These are phyloP conservation scores for Netelia melanura DNA, from an alignment of 2,888 invertebrate genomes.

Conservation along the genomic window DNA sequence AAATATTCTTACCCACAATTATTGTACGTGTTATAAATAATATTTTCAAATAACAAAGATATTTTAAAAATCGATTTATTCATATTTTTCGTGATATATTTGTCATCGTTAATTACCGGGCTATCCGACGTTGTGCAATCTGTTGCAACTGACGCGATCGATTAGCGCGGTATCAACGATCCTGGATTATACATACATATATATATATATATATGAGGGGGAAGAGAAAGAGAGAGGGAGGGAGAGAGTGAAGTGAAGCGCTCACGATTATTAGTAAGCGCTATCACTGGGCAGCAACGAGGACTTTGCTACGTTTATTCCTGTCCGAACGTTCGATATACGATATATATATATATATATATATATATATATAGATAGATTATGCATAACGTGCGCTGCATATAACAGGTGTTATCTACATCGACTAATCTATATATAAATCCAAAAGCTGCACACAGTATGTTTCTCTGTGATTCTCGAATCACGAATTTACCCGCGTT, in stretches of 20 bases:
- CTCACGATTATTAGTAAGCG: background rate
- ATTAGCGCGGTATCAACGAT: background rate
- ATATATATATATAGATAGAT: background rate
- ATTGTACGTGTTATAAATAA: no score
- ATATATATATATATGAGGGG: background rate
- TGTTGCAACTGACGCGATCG: background rate
- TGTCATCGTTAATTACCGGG: no score
- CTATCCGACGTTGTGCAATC: no score
- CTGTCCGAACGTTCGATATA: conserved; percentile 31
- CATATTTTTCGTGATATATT: no score
- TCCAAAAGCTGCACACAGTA: background rate
- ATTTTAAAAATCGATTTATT: no score
- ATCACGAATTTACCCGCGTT: background rate
- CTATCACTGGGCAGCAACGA: conserved; percentile 45
- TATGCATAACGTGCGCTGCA: background rate
- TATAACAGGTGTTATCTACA: conserved; percentile 14
- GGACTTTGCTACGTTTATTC: conserved; percentile 43
- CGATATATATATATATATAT: background rate
- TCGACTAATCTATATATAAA: background rate
- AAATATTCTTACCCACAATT: no score
- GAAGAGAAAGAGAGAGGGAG: background rate
- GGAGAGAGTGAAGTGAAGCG: background rate
- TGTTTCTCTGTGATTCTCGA: background rate
- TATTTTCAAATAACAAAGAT: no score
- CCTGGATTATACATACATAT: background rate